Conservation (phyloP, 2,888 invertebrate genomes). For the Ormyrus thymus region DNA sequence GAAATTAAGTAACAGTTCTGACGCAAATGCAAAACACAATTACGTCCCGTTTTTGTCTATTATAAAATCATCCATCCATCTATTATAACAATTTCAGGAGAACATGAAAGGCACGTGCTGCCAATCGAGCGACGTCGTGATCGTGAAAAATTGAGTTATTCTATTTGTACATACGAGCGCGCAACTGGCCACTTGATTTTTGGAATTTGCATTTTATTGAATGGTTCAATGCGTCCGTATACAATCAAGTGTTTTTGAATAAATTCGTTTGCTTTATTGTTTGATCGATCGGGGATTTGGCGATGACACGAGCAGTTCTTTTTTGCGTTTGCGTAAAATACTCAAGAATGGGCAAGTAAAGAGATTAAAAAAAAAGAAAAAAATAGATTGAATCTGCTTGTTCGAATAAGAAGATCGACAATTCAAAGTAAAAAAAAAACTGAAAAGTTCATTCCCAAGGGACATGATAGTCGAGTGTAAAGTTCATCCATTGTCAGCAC, state of each 20-base stretch:
- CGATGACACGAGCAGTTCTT: no score
- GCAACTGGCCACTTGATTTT: background rate
- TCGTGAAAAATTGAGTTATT: conserved; percentile 12
- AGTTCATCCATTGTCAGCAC: no score
- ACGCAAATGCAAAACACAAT: conserved; percentile 33
- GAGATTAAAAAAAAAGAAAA: no score
- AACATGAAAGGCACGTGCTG: background rate
- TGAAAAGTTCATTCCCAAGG: no score
- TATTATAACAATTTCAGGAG: background rate
- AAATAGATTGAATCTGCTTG: no score
- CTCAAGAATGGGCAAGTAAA: no score
- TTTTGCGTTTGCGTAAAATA: no score
- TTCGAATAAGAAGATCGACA: no score
- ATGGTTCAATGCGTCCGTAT: no score
- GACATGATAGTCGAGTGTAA: no score
- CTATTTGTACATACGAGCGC: background rate
- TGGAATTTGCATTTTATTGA: background rate
- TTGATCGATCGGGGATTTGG: background rate
- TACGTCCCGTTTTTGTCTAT: conserved; percentile 14
- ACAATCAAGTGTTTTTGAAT: no score
- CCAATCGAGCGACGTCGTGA: conserved; percentile 3
- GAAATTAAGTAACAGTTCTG: conserved; percentile 3
- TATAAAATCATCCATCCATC: background rate
- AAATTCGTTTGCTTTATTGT: background rate
- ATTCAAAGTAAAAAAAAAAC: no score